Percentiles rank a stretch among this genome's conserved stretches.
phyloP scores from a whole-genome alignment of 2,797 vertebrate genomes.

The Falco biarmicus region DNA sequence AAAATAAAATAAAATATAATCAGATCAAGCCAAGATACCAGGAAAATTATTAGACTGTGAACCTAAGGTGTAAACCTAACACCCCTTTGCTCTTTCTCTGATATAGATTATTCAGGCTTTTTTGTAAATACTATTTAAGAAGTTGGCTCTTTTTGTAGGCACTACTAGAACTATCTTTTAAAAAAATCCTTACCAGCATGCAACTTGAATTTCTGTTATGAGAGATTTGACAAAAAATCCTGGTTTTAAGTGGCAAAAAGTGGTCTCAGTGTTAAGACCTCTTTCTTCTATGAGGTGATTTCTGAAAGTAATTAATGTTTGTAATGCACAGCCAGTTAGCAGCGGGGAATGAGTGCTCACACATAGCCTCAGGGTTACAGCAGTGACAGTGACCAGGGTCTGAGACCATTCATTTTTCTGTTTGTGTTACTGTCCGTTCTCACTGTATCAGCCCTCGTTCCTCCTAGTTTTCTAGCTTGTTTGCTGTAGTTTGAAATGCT shows the following conservation, averaged over 20 bases:
- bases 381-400: neutral
- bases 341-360: neutral
- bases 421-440: neutral
- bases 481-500: neutral
- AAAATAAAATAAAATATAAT: conserved; percentile 50
- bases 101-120: conserved; percentile 12
- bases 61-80: neutral
- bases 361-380: neutral
- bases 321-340: neutral
- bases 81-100: neutral
- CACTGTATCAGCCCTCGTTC: neutral
- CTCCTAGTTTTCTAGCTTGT: neutral
- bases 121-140: neutral
- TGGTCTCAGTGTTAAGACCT: neutral
- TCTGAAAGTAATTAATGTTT: neutral
- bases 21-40: neutral
- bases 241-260: neutral
- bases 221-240: neutral
- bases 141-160: neutral
- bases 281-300: neutral
- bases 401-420: neutral
- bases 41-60: conserved; percentile 18
- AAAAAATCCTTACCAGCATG: neutral
- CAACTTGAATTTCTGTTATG: neutral
- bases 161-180: neutral